Evolutionary conservation across 2,888 invertebrate genomes (phyloP).

Genomic region (Leptinotarsa haldemani): DNA sequence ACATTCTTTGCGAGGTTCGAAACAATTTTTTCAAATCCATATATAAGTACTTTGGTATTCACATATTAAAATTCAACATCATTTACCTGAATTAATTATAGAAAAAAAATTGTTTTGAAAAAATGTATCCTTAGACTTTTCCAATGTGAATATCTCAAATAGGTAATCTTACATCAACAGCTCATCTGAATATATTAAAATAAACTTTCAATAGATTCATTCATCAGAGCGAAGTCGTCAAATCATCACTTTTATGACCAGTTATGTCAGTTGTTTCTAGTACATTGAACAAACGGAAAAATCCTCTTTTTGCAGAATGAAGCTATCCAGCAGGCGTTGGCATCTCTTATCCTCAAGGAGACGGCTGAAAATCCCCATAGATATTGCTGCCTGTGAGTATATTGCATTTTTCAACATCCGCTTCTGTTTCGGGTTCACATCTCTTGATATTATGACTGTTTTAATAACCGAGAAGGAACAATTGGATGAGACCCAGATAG

Average conservation of each 20-base stretch:
- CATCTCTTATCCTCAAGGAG: slow-evolving; percentile 75
- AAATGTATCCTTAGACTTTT: too few relatives aligned
- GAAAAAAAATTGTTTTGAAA: too few relatives aligned
- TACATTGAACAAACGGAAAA: not conserved
- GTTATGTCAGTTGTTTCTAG: not conserved
- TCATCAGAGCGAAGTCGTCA: not conserved
- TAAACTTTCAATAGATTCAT: too few relatives aligned
- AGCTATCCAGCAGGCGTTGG: slow-evolving; percentile 74
- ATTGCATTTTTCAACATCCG: not conserved
- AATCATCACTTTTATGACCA: not conserved
- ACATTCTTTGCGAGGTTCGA: too few relatives aligned
- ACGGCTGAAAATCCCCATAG: slow-evolving; percentile 66
- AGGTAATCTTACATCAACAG: too few relatives aligned
- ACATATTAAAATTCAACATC: too few relatives aligned
- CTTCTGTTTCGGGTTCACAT: not conserved
- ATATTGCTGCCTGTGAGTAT: slow-evolving; percentile 73
- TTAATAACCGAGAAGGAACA: not conserved
- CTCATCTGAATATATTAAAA: too few relatives aligned
- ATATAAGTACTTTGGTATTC: too few relatives aligned
- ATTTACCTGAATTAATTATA: too few relatives aligned
- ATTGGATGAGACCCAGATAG: not conserved
- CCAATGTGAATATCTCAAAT: too few relatives aligned
- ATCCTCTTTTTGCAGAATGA: slow-evolving; percentile 59
- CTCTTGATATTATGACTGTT: too few relatives aligned
- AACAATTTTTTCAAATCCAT: too few relatives aligned